A percentile compares a stretch with the other conserved stretches of the same genome.
phyloP scores from a whole-genome alignment of 2,797 vertebrate species.

The Lutra lutra region DNA sequence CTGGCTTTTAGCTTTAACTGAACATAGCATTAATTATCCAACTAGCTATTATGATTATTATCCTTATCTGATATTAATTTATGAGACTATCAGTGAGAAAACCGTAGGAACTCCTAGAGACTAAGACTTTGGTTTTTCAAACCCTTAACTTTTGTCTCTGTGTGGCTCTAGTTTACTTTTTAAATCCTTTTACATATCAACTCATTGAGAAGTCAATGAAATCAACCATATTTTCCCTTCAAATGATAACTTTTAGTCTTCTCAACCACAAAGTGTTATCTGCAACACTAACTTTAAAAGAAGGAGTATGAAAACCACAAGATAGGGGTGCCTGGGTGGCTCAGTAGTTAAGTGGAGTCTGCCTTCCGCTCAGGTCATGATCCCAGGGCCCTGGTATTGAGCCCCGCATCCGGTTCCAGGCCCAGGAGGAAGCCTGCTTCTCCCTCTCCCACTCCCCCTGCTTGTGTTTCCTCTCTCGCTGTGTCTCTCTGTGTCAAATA shows the following conservation, averaged over 20 bases:
- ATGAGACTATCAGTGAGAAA: not conserved
- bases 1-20: slow-evolving; percentile 32
- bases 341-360: no score
- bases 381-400: no score
- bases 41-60: not conserved
- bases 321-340: no score
- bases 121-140: not conserved
- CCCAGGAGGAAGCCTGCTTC: no score
- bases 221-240: not conserved
- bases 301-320: not conserved
- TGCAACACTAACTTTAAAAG: not conserved
- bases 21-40: slow-evolving; percentile 14
- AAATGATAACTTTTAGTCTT: not conserved
- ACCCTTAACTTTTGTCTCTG: not conserved
- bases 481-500: no score
- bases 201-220: not conserved
- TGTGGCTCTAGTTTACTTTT: not conserved
- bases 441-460: no score
- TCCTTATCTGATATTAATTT: not conserved
- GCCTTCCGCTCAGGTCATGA: no score
- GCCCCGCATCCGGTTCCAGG: no score
- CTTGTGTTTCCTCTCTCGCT: no score
- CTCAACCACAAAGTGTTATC: not conserved
- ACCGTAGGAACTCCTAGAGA: not conserved
- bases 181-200: not conserved